These are phyloP conservation scores for Acipenser transmontanus DNA, from an alignment of 2,797 vertebrate genomes.

Conservation along the genomic window DNA sequence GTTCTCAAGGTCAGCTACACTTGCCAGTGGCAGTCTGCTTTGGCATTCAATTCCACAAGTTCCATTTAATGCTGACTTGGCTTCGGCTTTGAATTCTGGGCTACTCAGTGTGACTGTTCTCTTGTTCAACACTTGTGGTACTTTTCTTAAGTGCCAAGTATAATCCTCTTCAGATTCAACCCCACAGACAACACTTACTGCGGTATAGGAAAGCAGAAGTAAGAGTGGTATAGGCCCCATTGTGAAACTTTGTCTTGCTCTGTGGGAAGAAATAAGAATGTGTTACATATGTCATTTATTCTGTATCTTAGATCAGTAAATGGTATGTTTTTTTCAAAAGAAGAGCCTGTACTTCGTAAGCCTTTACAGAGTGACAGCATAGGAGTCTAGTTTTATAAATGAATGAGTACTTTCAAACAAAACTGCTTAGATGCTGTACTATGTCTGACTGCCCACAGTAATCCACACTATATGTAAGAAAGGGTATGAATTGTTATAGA, in stretches of 20 bases:
- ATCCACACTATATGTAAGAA: too few species aligned
- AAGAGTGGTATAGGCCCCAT: conserved; percentile 73
- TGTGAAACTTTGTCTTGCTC: conserved; percentile 55
- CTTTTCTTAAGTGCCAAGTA: conserved; percentile 77
- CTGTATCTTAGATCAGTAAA: too few species aligned
- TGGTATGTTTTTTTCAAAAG: too few species aligned
- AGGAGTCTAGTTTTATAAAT: too few species aligned
- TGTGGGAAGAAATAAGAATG: conserved; percentile 45
- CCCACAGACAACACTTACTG: conserved; percentile 48
- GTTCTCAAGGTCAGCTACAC: conserved; percentile 72
- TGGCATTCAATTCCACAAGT: conserved; percentile 92
- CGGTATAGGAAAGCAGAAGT: conserved; percentile 58
- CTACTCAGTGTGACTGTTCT: conserved; percentile 71
- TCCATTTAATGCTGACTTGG: conserved; percentile 53
- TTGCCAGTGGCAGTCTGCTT: conserved; percentile 62
- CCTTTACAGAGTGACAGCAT: too few species aligned
- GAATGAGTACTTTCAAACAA: too few species aligned
- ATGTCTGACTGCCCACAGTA: too few species aligned
- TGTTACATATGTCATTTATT: not conserved
- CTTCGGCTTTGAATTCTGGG: conserved; percentile 73
- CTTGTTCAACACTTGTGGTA: conserved; percentile 74
- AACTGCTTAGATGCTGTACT: too few species aligned
- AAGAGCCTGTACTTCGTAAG: too few species aligned
- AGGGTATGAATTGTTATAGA: too few species aligned
- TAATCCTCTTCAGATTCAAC: conserved; percentile 64